Evolutionary conservation across 2,888 invertebrate species (phyloP), one percentile per base, ranked within the genome.

Genomic region (Bombylius major): DNA sequence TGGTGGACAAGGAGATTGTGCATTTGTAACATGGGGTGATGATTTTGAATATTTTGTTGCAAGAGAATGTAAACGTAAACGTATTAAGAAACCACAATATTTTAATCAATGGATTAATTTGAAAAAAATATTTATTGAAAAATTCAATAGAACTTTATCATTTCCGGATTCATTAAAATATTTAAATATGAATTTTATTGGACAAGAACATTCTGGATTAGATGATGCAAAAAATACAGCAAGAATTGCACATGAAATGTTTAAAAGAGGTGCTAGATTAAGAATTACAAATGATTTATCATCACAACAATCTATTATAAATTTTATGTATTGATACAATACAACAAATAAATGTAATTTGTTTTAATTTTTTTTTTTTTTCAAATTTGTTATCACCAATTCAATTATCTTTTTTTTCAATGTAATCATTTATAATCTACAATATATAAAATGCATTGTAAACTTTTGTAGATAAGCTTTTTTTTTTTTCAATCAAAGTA

Each of bases 251-350:
- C 7, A 46, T 14, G 46, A 46, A 14, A 14, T 46, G 46, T 7
- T 13, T 7, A 14, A 46, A 46, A 81, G 81, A 67, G 82, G 82
- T 23, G 78, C 78, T 60, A 63, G 74, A 23, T 67, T 82, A 62
- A 68, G 69, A 58, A 72, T 79, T 53, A 80, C 80, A 49, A 75
- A 71, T 3, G 23, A 23, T 23, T 23, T 23, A 3, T 23, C 23
- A 23, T 23, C 23, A 23, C 23, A 23, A 23, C 23, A 23, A 23
- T 23, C 23, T 23, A 2, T 3, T 23, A 23, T 23, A 23, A 23
- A 23, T 23, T 23, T 23, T 23, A 23, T 23, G 23, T 23, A 23
- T 23, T 23, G 23, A n/a, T n/a, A n/a, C n/a, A n/a, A n/a, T n/a
- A n/a, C n/a, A n/a, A n/a, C n/a, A n/a, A n/a, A n/a, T n/a, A n/a